Percentiles rank a stretch among this genome's conserved stretches.
These are phyloP conservation scores for Neodiprion pinetum DNA, from an alignment of 1,140 invertebrate species.

Conservation along the genomic window DNA sequence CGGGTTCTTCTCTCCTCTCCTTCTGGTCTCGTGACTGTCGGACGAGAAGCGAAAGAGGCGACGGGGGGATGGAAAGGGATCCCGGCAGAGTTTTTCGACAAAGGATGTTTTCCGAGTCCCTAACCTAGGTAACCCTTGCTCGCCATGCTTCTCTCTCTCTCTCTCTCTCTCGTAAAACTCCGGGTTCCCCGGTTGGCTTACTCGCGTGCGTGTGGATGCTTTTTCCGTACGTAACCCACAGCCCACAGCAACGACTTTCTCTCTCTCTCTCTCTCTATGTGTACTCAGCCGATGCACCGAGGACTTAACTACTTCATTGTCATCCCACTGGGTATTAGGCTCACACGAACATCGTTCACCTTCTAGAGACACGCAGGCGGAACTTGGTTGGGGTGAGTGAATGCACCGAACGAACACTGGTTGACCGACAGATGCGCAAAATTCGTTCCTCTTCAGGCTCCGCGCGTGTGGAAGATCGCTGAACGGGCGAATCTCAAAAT, in stretches of 20 bases:
- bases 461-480: slow-evolving; percentile 24
- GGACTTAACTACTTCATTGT: slow-evolving; percentile 58
- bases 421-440: slow-evolving; percentile 55
- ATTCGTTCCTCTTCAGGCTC: slow-evolving; percentile 44
- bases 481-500: neutral
- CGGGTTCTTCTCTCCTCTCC: slow-evolving; percentile 26
- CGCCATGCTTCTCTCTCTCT: slow-evolving; percentile 45
- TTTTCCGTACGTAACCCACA: slow-evolving; percentile 35
- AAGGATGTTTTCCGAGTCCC: slow-evolving; percentile 62
- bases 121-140: slow-evolving; percentile 60
- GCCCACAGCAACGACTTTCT: slow-evolving; percentile 28
- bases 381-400: too few relatives aligned
- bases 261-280: slow-evolving; percentile 40
- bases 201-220: slow-evolving; percentile 29
- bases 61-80: slow-evolving; percentile 40
- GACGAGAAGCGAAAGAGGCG: slow-evolving; percentile 17
- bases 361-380: too few relatives aligned
- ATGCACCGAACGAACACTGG: slow-evolving; percentile 1
- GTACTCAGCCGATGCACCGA: slow-evolving; percentile 53
- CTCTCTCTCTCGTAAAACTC: slow-evolving; percentile 35
- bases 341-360: too few relatives aligned
- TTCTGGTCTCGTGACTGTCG: slow-evolving; percentile 46
- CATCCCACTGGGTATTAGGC: slow-evolving; percentile 47
- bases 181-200: slow-evolving; percentile 33
- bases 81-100: slow-evolving; percentile 58